Evolutionary conservation across 2,113 vertebrate genomes (phyloP), one percentile per base, ranked within the genome.

Genomic region (Mirza zaza): DNA sequence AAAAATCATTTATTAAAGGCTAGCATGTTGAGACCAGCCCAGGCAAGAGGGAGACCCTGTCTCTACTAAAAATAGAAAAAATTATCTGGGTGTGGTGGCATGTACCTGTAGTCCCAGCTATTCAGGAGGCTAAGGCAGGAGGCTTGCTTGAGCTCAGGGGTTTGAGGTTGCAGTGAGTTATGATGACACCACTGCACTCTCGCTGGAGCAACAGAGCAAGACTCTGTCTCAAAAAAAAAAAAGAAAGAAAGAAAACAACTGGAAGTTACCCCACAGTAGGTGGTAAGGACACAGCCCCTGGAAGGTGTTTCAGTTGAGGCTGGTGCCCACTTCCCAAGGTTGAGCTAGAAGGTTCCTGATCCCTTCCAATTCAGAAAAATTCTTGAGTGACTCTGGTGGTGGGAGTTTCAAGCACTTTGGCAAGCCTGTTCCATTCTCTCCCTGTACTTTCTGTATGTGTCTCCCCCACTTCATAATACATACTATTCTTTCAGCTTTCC

Each of bases 361-460:
- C n/a, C 81, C 52, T 96, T 97, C 50, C 42, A 84, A 6, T 92
- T 88, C 76, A 85, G 55, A 96, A 81, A 70, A 81, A 59, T 57
- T 85, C 4, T 0, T 71, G 39, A 93, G 52, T 83, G 12, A 87
- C 87, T 91, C 11, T 73, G 10, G 45, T 73, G 75, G 48, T 87
- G 29, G 29, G 36, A 91, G 57, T 87, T 83, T 94, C 9, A 65
- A 83, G 82, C 39, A 71, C 50, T 87, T 89, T 90, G 36, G 34
- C 70, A 96, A 95, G 36, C 52, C 76, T 76, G 6, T 76, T 92
- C 32, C 68, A 50, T 1, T 61, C 21, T 88, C 42, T 91, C 82
- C 55, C 3, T 42, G 4, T 76, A 71, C 34, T 59, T 84, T 71
- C 17, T 61, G 3, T 76, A 29, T 71, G 55, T 83, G 68, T 15